A percentile compares a stretch with the other conserved stretches of the same genome.
phyloP scores from a whole-genome alignment of 2,888 invertebrate genomes.

The Drosophila infuscata region DNA sequence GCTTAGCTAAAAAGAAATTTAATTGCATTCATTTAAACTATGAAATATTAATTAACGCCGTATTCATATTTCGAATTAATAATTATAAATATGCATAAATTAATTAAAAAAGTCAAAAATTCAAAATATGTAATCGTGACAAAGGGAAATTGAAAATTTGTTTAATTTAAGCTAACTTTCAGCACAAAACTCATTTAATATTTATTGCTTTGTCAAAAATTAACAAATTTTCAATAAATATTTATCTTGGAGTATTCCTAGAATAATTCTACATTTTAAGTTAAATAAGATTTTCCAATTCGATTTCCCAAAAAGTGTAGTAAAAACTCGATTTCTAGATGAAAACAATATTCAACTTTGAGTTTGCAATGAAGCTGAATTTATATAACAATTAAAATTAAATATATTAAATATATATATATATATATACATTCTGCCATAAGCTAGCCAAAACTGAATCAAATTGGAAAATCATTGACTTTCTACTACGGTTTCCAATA shows the following conservation, averaged over 20 bases:
- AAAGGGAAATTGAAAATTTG: not conserved
- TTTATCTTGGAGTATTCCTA: not conserved
- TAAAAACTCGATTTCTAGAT: not conserved
- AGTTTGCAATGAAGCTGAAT: not conserved
- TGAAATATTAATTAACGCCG: not conserved
- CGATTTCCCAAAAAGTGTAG: not conserved
- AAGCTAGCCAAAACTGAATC: not conserved
- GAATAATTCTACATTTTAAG: not conserved
- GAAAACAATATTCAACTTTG: not conserved
- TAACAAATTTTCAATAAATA: accelerated
- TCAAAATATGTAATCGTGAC: not conserved
- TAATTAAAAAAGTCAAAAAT: not conserved
- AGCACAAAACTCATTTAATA: not conserved
- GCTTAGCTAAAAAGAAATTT: not conserved
- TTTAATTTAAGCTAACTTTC: not conserved
- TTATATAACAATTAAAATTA: too few relatives aligned
- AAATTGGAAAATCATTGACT: not conserved
- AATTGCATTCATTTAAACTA: not conserved
- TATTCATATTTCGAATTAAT: not conserved
- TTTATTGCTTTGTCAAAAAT: too few relatives aligned
- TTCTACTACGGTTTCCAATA: not conserved
- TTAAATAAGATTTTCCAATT: too few relatives aligned
- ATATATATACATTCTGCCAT: not conserved
- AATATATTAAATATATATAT: too few relatives aligned
- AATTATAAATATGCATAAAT: not conserved